Conservation (phyloP, 2,113 vertebrate genomes). For the Psilopsiagon aurifrons region DNA sequence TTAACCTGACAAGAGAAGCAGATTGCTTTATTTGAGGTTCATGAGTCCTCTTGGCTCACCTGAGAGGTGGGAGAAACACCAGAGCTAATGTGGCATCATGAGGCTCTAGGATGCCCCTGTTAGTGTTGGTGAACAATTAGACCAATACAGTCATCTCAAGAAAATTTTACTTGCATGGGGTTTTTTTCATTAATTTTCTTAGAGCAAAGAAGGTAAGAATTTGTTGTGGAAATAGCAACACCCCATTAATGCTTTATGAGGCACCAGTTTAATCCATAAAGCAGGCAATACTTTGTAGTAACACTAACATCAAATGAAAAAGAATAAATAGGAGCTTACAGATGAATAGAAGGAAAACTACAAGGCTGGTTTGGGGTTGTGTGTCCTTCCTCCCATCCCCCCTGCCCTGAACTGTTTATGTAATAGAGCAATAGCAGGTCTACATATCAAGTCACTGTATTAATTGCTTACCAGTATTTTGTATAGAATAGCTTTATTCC, state of each 20-base stretch:
- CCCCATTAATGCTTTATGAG: not conserved
- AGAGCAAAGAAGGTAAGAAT: not conserved
- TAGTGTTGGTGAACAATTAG: not conserved
- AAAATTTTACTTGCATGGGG: not conserved
- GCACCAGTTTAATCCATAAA: not conserved
- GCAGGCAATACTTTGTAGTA: not conserved
- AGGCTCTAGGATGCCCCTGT: not conserved
- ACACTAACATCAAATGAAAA: not conserved
- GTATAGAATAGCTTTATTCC: not conserved
- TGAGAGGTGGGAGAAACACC: not conserved
- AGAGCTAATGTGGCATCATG: not conserved
- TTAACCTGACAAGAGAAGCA: not conserved
- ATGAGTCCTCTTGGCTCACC: not conserved
- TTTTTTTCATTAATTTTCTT: not conserved
- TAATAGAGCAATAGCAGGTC: not conserved
- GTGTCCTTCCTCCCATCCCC: no score
- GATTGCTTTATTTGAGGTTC: not conserved
- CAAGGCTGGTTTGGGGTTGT: not conserved
- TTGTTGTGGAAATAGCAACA: not conserved
- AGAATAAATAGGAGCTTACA: not conserved
- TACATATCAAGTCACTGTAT: not conserved
- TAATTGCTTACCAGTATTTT: not conserved
- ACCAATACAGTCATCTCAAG: not conserved
- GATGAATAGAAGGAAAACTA: not conserved
- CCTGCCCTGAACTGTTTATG: not conserved